Percentiles rank a stretch among this genome's conserved stretches.
Conservation (phyloP, 2,113 vertebrate species). For the Cyanoderma ruficeps region DNA sequence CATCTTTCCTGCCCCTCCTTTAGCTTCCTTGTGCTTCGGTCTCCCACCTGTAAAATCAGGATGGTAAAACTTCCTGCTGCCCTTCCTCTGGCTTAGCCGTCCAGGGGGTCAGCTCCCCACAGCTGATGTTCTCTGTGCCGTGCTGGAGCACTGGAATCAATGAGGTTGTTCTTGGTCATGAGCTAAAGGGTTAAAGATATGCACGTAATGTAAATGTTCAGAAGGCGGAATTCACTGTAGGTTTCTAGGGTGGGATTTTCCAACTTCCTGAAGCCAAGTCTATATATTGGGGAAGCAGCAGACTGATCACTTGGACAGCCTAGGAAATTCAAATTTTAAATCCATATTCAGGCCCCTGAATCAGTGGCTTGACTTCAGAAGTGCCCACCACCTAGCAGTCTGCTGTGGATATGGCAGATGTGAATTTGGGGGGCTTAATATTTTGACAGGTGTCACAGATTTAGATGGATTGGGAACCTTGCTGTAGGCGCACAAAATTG, state of each 20-base stretch:
- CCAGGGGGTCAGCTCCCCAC: neutral
- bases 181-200: neutral
- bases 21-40: neutral
- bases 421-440: neutral
- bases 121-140: neutral
- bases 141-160: neutral
- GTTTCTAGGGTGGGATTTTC: neutral
- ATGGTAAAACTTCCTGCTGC: neutral
- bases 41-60: neutral
- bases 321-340: neutral
- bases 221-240: neutral
- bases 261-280: neutral
- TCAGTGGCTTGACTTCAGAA: neutral
- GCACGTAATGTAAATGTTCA: neutral
- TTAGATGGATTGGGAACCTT: neutral
- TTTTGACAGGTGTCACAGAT: neutral
- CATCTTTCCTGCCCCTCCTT: slow-evolving; percentile 38
- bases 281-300: rapidly evolving
- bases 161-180: neutral
- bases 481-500: rapidly evolving
- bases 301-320: neutral
- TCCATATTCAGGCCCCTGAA: neutral
- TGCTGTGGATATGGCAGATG: neutral
- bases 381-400: neutral
- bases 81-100: neutral